A percentile compares a stretch with the other conserved stretches of the same genome.
phyloP scores from a whole-genome alignment of 2,113 vertebrate species.

The Larimichthys crocea region DNA sequence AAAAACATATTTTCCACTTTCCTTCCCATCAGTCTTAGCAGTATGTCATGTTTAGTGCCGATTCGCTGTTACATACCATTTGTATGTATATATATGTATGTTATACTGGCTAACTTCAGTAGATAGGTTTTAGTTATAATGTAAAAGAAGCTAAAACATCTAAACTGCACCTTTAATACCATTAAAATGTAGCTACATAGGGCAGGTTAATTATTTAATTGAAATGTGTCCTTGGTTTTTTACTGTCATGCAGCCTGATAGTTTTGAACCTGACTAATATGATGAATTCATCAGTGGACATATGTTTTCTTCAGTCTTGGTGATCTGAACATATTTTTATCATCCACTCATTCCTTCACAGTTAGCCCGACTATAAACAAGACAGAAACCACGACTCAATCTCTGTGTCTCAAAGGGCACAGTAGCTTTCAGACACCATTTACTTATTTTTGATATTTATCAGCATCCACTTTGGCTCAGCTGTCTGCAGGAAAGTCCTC shows the following conservation, averaged over 20 bases:
- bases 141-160: too few relatives aligned
- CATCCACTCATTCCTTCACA: neutral
- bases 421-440: neutral
- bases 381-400: neutral
- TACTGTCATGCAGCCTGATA: neutral
- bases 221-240: neutral
- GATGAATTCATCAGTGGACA: neutral
- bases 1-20: neutral
- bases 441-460: constrained; percentile 27
- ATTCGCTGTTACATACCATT: too few relatives aligned
- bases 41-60: too few relatives aligned
- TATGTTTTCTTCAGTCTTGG: neutral
- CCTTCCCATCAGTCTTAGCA: too few relatives aligned
- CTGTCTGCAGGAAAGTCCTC: constrained; percentile 43
- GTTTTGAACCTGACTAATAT: neutral
- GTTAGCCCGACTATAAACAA: neutral
- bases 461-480: constrained; percentile 29
- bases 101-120: too few relatives aligned
- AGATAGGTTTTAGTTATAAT: too few relatives aligned
- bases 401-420: neutral
- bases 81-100: too few relatives aligned
- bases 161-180: too few relatives aligned
- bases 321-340: neutral
- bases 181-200: too few relatives aligned
- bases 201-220: too few relatives aligned